Percentiles rank a stretch among this genome's conserved stretches.
Evolutionary conservation across 2,888 invertebrate species (phyloP).

Genomic region (Drosophila basisetae): DNA sequence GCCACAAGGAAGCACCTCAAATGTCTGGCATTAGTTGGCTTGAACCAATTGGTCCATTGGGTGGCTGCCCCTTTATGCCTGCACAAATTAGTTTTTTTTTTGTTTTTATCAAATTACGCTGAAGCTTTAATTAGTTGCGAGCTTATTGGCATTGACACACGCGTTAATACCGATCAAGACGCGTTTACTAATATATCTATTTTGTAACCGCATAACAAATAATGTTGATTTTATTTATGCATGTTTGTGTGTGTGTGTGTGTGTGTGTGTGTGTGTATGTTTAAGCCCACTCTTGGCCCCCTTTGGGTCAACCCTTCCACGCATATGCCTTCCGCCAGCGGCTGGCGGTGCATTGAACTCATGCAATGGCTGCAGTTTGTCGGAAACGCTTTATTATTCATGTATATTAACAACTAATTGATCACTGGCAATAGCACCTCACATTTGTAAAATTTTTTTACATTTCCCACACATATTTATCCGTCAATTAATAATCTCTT

Average conservation of each 20-base stretch:
- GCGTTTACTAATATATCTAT: background rate
- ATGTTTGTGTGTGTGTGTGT: background rate
- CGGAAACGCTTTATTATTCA: constrained; percentile 2
- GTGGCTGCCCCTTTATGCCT: constrained; percentile 9
- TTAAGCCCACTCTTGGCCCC: background rate
- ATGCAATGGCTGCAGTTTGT: background rate
- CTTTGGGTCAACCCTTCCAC: background rate
- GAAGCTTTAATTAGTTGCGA: constrained; percentile 48
- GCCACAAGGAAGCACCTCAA: constrained; percentile 8
- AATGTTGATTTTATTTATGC: constrained; percentile 24
- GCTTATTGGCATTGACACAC: background rate
- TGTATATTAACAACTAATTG: background rate
- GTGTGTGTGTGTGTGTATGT: background rate
- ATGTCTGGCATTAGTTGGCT: constrained; percentile 38
- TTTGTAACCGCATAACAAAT: constrained; percentile 27
- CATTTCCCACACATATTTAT: background rate
- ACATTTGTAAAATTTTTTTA: background rate
- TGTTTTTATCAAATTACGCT: constrained; percentile 46
- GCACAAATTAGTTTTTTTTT: constrained; percentile 49
- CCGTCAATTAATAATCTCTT: background rate
- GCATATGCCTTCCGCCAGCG: no score
- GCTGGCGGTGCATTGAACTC: background rate
- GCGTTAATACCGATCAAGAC: constrained; percentile 4
- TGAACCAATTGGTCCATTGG: background rate
- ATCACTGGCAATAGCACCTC: background rate